Percentiles rank a stretch among this genome's conserved stretches.
Evolutionary conservation across 2,113 vertebrate genomes (phyloP).

Genomic region (mouse (Mus musculus)): GRCm39 chr1:144627001-144627500

Average conservation of each 20-base stretch:
- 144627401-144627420: neutral
- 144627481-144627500: neutral
- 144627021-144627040: neutral
- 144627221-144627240: neutral
- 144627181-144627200: neutral
- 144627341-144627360: neutral
- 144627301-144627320: neutral
- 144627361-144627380: neutral
- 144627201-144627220: neutral
- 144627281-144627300: no score
- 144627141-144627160: neutral
- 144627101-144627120: neutral
- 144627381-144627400: neutral
- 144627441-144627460: no score
- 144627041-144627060: neutral
- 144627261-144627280: no score
- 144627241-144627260: no score
- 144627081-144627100: no score
- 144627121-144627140: neutral
- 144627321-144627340: neutral
- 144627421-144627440: neutral
- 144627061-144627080: neutral
- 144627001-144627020: neutral
- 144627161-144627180: no score
- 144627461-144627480: neutral